Percentiles rank a stretch among this genome's conserved stretches.
Conservation (phyloP, 2,888 invertebrate species). For the Agonopterix arenella region DNA sequence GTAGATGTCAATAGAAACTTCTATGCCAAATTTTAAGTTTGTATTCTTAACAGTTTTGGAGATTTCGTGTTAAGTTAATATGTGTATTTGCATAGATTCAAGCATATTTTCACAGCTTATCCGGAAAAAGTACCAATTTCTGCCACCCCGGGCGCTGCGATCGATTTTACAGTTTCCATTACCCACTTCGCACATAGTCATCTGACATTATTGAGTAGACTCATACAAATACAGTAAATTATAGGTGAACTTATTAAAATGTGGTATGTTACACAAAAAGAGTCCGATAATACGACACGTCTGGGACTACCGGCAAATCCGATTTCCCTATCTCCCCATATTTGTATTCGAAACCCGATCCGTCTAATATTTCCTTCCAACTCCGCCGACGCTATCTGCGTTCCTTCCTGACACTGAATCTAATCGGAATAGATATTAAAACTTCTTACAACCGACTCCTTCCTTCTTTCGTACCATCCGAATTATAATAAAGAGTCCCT, state of each 20-base stretch:
- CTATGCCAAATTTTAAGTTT: too few relatives aligned
- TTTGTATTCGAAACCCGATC: conserved; percentile 74
- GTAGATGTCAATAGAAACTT: too few relatives aligned
- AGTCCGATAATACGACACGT: conserved; percentile 69
- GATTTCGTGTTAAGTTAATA: too few relatives aligned
- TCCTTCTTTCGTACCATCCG: conserved; percentile 38
- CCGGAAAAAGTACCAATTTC: too few relatives aligned
- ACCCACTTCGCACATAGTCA: too few relatives aligned
- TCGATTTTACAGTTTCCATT: too few relatives aligned
- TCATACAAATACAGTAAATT: too few relatives aligned
- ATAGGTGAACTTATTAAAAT: conserved; percentile 38
- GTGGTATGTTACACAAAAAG: conserved; percentile 60
- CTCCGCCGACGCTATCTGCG: conserved; percentile 67
- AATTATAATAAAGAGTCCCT: conserved; percentile 23
- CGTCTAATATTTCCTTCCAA: conserved; percentile 74
- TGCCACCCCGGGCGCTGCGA: too few relatives aligned
- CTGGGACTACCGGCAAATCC: conserved; percentile 68
- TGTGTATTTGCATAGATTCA: too few relatives aligned
- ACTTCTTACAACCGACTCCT: conserved; percentile 61
- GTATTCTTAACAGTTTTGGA: too few relatives aligned
- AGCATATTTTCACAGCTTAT: too few relatives aligned
- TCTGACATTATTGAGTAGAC: too few relatives aligned
- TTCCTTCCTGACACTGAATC: conserved; percentile 76
- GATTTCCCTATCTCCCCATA: conserved; percentile 75
- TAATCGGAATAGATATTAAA: conserved; percentile 78